phyloP scores from a whole-genome alignment of 2,113 vertebrate species.

The Catharus bicknelli region DNA sequence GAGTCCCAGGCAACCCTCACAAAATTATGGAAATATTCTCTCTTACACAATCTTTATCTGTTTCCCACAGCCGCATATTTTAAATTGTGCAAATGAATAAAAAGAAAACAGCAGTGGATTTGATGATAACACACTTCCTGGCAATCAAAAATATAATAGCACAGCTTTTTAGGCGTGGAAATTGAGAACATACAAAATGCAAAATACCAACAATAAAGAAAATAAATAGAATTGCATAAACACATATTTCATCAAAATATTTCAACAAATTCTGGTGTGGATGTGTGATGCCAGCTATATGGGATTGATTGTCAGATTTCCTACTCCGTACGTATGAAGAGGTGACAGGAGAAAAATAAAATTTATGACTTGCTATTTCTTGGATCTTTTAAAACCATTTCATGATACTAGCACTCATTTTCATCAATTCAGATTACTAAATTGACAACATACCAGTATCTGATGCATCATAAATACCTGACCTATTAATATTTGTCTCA shows the following conservation, averaged over 20 bases:
- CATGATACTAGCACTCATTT: not conserved
- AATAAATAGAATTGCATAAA: not conserved
- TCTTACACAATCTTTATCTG: not conserved
- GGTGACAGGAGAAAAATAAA: accelerated
- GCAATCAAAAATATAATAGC: not conserved
- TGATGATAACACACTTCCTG: not conserved
- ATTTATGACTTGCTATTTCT: not conserved
- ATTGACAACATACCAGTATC: not conserved
- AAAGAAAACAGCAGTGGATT: not conserved
- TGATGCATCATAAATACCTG: not conserved
- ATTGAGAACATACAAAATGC: not conserved
- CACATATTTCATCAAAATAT: not conserved
- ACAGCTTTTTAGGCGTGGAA: not conserved
- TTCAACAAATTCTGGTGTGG: not conserved
- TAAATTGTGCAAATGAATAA: not conserved
- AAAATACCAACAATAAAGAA: not conserved
- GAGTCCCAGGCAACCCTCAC: not conserved
- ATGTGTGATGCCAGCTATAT: not conserved
- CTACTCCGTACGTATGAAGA: not conserved
- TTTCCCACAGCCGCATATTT: not conserved
- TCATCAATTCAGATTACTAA: not conserved
- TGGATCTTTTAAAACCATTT: not conserved
- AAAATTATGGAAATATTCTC: not conserved
- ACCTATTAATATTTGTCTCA: not conserved
- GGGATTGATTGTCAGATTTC: not conserved